Evolutionary conservation across 1,140 invertebrate genomes (phyloP).

Genomic region (Phocides pigmalion): DNA sequence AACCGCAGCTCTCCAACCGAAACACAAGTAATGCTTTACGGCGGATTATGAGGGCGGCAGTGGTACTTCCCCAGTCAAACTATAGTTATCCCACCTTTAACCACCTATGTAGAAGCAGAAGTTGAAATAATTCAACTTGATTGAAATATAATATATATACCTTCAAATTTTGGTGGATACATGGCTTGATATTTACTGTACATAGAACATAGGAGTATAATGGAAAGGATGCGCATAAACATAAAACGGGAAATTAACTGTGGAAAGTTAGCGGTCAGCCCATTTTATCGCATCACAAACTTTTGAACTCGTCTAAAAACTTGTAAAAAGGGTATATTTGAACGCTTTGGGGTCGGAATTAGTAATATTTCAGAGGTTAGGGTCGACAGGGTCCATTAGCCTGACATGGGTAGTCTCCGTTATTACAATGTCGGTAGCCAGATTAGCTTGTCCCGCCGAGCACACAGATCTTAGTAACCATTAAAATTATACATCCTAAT

Average conservation of each 20-base stretch:
- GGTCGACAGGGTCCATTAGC: conserved; percentile 31
- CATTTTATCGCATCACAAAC: conserved; percentile 26
- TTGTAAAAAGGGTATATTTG: conserved; percentile 14
- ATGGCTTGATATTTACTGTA: too few species aligned
- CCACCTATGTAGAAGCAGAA: too few species aligned
- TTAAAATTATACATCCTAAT: neutral
- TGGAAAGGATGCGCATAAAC: too few species aligned
- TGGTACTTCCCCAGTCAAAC: too few species aligned
- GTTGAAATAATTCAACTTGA: too few species aligned
- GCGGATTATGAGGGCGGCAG: too few species aligned
- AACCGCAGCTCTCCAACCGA: too few species aligned
- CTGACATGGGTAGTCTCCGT: conserved; percentile 27
- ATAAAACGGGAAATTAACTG: neutral
- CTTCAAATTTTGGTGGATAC: too few species aligned
- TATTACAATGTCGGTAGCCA: conserved; percentile 10
- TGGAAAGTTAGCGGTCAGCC: neutral
- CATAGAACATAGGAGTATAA: too few species aligned
- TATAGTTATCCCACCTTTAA: too few species aligned
- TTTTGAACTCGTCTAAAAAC: conserved; percentile 4
- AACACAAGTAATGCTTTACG: too few species aligned
- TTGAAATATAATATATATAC: too few species aligned
- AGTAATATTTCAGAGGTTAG: conserved; percentile 34
- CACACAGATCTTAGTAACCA: conserved; percentile 8
- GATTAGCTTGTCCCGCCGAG: conserved; percentile 30
- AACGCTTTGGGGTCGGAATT: conserved; percentile 5